Evolutionary conservation across 2,888 invertebrate species (phyloP).

Genomic region (Epinotia brunnichana): DNA sequence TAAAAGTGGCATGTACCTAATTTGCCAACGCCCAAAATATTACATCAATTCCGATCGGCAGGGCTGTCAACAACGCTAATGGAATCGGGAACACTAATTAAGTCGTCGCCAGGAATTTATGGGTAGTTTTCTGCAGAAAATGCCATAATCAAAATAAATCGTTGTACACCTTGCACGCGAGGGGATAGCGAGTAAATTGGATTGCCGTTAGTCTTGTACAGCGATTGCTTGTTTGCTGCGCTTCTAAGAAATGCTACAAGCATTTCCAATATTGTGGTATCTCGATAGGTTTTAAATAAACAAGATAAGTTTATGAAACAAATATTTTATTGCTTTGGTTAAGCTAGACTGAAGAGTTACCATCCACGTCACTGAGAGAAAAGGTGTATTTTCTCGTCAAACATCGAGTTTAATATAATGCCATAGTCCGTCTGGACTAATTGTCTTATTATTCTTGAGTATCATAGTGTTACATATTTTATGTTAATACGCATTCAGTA

Average conservation of each 20-base stretch:
- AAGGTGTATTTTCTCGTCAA: too few species aligned
- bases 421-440: too few species aligned
- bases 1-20: constrained; percentile 58
- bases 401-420: too few species aligned
- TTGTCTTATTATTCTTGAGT: too few species aligned
- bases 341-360: not conserved
- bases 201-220: constrained; percentile 57
- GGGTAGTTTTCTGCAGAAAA: constrained; percentile 73
- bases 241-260: constrained; percentile 15
- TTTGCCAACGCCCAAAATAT: constrained; percentile 67
- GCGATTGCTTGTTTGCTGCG: constrained; percentile 15
- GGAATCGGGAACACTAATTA: constrained; percentile 81
- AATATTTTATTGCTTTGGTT: not conserved
- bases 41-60: constrained; percentile 71
- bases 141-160: constrained; percentile 82
- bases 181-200: constrained; percentile 73
- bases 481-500: too few species aligned
- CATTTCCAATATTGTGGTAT: not conserved
- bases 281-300: not conserved
- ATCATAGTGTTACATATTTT: too few species aligned
- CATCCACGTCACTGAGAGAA: too few species aligned
- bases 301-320: not conserved
- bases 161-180: constrained; percentile 74
- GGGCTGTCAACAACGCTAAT: constrained; percentile 78
- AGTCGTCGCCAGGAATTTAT: constrained; percentile 80